Evolutionary conservation across 2,888 invertebrate species (phyloP).

Genomic region (Theretra japonica): DNA sequence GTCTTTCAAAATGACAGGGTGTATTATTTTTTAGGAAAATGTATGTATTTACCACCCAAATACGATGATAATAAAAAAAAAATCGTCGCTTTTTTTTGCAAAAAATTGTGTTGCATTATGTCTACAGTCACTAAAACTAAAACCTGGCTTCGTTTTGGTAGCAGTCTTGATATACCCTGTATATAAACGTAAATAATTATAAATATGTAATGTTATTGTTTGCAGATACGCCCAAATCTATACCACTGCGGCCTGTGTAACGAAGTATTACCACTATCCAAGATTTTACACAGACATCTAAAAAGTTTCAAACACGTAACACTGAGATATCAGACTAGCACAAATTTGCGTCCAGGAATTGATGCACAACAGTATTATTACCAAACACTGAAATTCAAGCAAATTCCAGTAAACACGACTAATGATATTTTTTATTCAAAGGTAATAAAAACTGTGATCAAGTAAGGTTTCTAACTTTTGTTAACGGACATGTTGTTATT

Average conservation of each 20-base stretch:
- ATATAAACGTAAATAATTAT: background rate
- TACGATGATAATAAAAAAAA: no score
- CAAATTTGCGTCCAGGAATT: conserved; percentile 4
- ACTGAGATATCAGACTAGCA: conserved; percentile 33
- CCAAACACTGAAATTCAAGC: background rate
- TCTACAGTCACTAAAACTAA: no score
- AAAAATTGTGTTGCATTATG: no score
- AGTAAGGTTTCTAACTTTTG: background rate
- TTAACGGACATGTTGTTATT: no score
- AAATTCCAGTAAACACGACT: background rate
- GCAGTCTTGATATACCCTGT: no score
- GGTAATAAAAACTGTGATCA: background rate
- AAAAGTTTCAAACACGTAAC: conserved; percentile 4
- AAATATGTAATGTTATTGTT: conserved; percentile 32
- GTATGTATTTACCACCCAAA: no score
- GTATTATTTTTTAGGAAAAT: no score
- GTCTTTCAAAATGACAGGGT: no score
- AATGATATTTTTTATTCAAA: background rate
- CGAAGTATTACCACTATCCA: conserved; percentile 53
- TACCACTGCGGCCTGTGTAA: conserved; percentile 71
- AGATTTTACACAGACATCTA: conserved; percentile 41
- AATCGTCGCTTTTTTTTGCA: no score
- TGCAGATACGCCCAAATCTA: conserved; percentile 59
- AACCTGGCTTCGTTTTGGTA: no score
- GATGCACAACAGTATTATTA: conserved; percentile 14